Percentiles rank a stretch among this genome's conserved stretches.
These are phyloP conservation scores for Junco hyemalis DNA, from an alignment of 2,113 vertebrate species.

Conservation along the genomic window DNA sequence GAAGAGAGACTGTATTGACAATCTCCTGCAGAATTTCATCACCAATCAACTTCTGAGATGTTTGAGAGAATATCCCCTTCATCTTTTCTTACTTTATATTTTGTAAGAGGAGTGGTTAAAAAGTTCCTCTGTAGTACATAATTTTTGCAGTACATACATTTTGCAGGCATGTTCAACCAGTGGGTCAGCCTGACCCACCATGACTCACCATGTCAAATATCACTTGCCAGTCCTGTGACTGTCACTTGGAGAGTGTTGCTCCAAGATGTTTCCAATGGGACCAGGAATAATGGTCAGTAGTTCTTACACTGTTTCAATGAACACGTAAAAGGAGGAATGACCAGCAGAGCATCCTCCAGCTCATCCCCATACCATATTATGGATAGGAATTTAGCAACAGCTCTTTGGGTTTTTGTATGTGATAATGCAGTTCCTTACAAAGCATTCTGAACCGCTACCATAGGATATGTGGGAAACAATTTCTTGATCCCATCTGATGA, in stretches of 20 bases:
- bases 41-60: rapidly evolving
- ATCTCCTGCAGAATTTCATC: neutral
- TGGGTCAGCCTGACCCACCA: neutral
- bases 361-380: neutral
- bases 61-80: neutral
- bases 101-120: neutral
- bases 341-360: neutral
- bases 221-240: neutral
- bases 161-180: neutral
- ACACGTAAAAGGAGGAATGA: neutral
- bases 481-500: neutral
- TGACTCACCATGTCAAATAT: neutral
- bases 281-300: neutral
- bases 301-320: neutral
- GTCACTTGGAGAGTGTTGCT: neutral
- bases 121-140: neutral
- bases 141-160: neutral
- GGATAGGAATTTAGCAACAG: neutral
- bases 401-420: neutral
- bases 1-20: neutral
- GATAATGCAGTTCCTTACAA: neutral
- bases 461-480: neutral
- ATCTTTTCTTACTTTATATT: neutral
- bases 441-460: neutral
- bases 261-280: neutral